Percentiles rank a stretch among this genome's conserved stretches.
Evolutionary conservation across 2,797 vertebrate species (phyloP).

Genomic region (Antennarius maculatus): DNA sequence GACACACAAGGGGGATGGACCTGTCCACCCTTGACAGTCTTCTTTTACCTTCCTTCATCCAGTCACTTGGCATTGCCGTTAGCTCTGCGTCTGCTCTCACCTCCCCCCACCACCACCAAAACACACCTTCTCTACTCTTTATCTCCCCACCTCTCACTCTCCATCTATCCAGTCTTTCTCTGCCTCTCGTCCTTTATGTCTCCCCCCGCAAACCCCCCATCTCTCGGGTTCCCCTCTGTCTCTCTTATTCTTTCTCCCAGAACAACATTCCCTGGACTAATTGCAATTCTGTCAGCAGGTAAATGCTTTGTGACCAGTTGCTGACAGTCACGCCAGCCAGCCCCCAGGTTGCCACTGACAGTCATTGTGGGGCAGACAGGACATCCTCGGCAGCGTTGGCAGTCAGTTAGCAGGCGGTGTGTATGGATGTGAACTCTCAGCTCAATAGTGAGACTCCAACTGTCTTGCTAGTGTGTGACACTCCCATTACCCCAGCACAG

Average conservation of each 20-base stretch:
- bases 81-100: conserved; percentile 41
- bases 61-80: conserved; percentile 55
- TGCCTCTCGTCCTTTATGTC: conserved; percentile 37
- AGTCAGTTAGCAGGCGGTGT: conserved; percentile 84
- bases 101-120: conserved; percentile 24
- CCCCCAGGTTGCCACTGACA: conserved; percentile 87
- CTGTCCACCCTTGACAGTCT: conserved; percentile 42
- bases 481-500: conserved; percentile 84
- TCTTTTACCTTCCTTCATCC: conserved; percentile 51
- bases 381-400: conserved; percentile 74
- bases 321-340: conserved; percentile 92
- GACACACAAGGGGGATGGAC: conserved; percentile 24
- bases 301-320: conserved; percentile 94
- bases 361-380: conserved; percentile 86
- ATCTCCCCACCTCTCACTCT: conserved; percentile 64
- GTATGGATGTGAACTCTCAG: conserved; percentile 86
- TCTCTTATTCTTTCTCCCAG: conserved; percentile 70
- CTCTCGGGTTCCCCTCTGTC: conserved; percentile 42
- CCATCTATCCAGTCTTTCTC: conserved; percentile 46
- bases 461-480: conserved; percentile 83
- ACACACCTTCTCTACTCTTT: conserved; percentile 52
- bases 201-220: conserved; percentile 34
- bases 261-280: conserved; percentile 91
- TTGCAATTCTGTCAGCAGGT: conserved; percentile 99
- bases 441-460: conserved; percentile 83